Conservation (phyloP, 2,113 vertebrate genomes). For the Notarius lentiginosus region DNA sequence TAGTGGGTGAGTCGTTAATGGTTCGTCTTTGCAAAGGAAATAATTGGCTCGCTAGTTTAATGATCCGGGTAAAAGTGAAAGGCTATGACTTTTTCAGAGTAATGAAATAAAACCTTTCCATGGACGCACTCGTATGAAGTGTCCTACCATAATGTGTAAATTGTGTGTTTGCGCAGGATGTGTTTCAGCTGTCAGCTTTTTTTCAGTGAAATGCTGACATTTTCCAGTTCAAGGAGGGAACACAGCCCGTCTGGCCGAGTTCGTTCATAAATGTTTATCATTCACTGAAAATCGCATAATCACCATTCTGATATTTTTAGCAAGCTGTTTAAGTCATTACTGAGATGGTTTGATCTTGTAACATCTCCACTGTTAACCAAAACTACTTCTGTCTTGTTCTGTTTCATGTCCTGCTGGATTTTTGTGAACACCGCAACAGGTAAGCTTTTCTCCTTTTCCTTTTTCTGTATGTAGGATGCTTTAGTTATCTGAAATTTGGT, state of each 20-base stretch:
- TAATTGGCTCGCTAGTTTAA: not conserved
- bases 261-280: not conserved
- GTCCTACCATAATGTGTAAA: not conserved
- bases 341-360: not conserved
- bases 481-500: not conserved
- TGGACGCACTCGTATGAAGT: not conserved
- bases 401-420: slow-evolving; percentile 15
- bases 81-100: not conserved
- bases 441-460: not conserved
- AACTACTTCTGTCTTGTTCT: not conserved
- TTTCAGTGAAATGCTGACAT: not conserved
- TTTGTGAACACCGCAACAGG: not conserved
- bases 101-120: not conserved
- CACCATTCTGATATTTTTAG: not conserved
- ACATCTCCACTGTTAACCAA: too few species aligned
- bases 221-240: not conserved
- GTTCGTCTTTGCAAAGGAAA: not conserved
- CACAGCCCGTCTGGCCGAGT: not conserved
- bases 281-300: not conserved
- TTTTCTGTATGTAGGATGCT: not conserved
- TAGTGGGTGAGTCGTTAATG: not conserved
- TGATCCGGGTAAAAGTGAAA: not conserved
- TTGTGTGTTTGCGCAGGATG: not conserved
- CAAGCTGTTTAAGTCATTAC: not conserved
- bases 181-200: not conserved